Percentiles rank a stretch among this genome's conserved stretches.
Evolutionary conservation across 2,888 invertebrate genomes (phyloP).

Genomic region (Trichacis sp.): DNA sequence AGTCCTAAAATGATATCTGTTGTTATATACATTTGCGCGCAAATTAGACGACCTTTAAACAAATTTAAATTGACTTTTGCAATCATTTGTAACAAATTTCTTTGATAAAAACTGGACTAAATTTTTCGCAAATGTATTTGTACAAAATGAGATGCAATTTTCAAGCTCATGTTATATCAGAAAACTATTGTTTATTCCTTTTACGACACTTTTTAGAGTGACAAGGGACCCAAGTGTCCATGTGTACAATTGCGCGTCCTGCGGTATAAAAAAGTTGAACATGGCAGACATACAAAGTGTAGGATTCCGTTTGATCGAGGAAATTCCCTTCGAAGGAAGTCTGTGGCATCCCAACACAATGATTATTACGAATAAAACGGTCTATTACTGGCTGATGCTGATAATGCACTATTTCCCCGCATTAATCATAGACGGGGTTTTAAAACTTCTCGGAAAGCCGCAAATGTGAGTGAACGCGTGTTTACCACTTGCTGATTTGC

Average conservation of each 20-base stretch:
- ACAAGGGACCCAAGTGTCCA: conserved; percentile 66
- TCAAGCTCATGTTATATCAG: no score
- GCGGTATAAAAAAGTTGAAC: conserved; percentile 77
- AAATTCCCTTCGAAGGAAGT: conserved; percentile 78
- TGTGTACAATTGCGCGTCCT: conserved; percentile 87
- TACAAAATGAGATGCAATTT: no score
- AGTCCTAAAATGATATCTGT: no score
- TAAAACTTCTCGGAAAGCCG: conserved; percentile 77
- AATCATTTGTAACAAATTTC: no score
- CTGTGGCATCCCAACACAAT: conserved; percentile 77
- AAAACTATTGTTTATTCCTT: no score
- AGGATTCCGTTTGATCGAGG: conserved; percentile 70
- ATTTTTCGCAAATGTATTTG: no score
- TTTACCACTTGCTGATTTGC: background rate
- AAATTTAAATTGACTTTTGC: no score
- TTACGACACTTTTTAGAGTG: conserved; percentile 53
- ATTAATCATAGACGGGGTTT: conserved; percentile 77
- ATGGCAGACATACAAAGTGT: conserved; percentile 75
- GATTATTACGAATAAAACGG: conserved; percentile 73
- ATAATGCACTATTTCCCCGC: conserved; percentile 85
- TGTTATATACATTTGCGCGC: no score
- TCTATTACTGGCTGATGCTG: conserved; percentile 78
- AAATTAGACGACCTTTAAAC: no score
- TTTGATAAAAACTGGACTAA: no score
- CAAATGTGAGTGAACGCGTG: conserved; percentile 74